A percentile compares a stretch with the other conserved stretches of the same genome.
These are phyloP conservation scores for Sebastes hopkinsi DNA, from an alignment of 2,797 vertebrate species.

Conservation along the genomic window DNA sequence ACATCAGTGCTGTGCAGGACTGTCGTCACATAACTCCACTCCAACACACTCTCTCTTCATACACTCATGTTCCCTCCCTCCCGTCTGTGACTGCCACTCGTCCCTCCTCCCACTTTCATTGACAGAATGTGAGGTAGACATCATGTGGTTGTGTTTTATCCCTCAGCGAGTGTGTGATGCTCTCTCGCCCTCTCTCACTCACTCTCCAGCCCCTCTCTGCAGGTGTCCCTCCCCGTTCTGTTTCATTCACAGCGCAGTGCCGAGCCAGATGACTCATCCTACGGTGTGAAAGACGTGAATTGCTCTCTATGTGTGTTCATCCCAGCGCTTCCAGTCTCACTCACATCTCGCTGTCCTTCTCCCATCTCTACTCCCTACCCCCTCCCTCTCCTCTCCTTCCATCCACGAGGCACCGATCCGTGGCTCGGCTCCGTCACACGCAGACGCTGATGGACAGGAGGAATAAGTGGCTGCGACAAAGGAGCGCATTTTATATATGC, in stretches of 20 bases:
- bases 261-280: constrained; percentile 77
- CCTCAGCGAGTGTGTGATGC: neutral
- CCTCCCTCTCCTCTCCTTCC: neutral
- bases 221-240: constrained; percentile 52
- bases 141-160: neutral
- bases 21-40: neutral
- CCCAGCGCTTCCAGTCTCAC: constrained; percentile 8
- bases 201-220: constrained; percentile 39
- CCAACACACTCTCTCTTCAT: neutral
- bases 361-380: neutral
- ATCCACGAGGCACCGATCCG: constrained; percentile 35
- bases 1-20: neutral
- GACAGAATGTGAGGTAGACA: constrained; percentile 50
- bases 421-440: constrained; percentile 29
- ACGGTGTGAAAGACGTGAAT: constrained; percentile 55
- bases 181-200: neutral
- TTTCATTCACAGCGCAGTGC: constrained; percentile 68
- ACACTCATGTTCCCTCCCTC: neutral
- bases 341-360: constrained; percentile 13
- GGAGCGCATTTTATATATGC: constrained; percentile 58
- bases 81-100: neutral
- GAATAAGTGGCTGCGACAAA: constrained; percentile 60
- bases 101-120: constrained; percentile 43
- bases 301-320: constrained; percentile 44
- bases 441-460: constrained; percentile 56